Evolutionary conservation across 2,888 invertebrate genomes (phyloP), one percentile per base, ranked within the genome.

Genomic region (Xylota segnis): DNA sequence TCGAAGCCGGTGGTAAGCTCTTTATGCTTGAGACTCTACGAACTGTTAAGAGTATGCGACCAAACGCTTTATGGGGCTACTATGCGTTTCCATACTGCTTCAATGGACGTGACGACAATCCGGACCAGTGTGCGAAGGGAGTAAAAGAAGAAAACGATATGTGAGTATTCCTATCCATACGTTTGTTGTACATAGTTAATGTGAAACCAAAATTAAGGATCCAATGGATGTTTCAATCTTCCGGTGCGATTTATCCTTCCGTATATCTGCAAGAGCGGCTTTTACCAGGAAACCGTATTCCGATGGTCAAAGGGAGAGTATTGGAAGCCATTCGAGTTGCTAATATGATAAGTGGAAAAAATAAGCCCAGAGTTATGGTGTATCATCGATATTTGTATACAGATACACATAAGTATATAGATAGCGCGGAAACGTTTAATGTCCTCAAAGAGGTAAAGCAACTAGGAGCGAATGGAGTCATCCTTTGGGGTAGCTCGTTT

Each of bases 1-100:
- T 86, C 10, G 84, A 86, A n/a, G 18, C 32, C 4, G 76, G 52
- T 7, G 84, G 16, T 0, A 82, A 82, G n/a, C 5, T 10, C 4
- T 86, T 86, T 50, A 86, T 86, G 76, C 34, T 76, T 2, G 52
- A 81, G n/a, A 82, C 84, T 40, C 61, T 86, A 10, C 5, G 34
- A 7, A 14, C 16, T 0, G 75, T 54, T n/a, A 71, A 71, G 5
- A 75, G 50, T 32, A 12, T 86, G 2, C 75, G 84, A 0, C 81
- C 84, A 6, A 66, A 72, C 14, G 82, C 82, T 14, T 52, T 40
- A 10, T 86, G 84, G 82, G 84, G 84, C 6, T 86, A 76, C 9
- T 86, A 86, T 54, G 81, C 84, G 5, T 86, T 86, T 59, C 84
- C 84, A 16, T 86, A 82, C 29, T 86, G 84, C 7, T 86, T 86